These are phyloP conservation scores for Metellina segmentata DNA, from an alignment of 2,888 invertebrate species.

Conservation along the genomic window DNA sequence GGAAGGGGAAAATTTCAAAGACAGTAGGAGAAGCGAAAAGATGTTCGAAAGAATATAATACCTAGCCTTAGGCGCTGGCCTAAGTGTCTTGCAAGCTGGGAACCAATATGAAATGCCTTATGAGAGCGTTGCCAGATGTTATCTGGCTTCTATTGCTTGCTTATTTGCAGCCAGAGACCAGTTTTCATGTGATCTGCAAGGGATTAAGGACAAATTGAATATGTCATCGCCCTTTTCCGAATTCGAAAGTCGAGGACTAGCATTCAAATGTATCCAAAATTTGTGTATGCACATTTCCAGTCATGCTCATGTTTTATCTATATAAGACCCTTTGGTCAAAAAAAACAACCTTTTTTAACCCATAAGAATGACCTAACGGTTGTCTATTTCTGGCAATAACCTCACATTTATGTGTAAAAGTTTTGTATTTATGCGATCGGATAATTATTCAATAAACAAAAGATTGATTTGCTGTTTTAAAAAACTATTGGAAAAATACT, in stretches of 20 bases:
- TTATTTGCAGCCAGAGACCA: constrained; percentile 49
- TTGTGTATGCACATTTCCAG: background rate
- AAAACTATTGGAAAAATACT: too few species aligned
- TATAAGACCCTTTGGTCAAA: too few species aligned
- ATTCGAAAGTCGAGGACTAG: background rate
- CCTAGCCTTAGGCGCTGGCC: constrained; percentile 45
- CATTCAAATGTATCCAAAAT: background rate
- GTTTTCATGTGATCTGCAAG: constrained; percentile 29
- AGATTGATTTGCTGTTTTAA: too few species aligned
- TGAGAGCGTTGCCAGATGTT: constrained; percentile 68
- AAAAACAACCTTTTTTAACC: too few species aligned
- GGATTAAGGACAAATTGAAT: constrained; percentile 42
- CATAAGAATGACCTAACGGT: too few species aligned
- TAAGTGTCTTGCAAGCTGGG: constrained; percentile 68
- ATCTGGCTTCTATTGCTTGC: constrained; percentile 54
- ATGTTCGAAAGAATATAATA: constrained; percentile 64
- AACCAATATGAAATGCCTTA: constrained; percentile 51
- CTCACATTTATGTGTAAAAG: too few species aligned
- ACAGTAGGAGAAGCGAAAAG: constrained; percentile 64
- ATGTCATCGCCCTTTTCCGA: background rate
- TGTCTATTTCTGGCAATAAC: too few species aligned
- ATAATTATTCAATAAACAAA: too few species aligned
- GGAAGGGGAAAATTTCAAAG: constrained; percentile 59
- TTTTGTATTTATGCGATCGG: too few species aligned
- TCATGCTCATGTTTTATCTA: too few species aligned